Evolutionary conservation across 2,113 vertebrate species (phyloP).

Genomic region (Alethe diademata): DNA sequence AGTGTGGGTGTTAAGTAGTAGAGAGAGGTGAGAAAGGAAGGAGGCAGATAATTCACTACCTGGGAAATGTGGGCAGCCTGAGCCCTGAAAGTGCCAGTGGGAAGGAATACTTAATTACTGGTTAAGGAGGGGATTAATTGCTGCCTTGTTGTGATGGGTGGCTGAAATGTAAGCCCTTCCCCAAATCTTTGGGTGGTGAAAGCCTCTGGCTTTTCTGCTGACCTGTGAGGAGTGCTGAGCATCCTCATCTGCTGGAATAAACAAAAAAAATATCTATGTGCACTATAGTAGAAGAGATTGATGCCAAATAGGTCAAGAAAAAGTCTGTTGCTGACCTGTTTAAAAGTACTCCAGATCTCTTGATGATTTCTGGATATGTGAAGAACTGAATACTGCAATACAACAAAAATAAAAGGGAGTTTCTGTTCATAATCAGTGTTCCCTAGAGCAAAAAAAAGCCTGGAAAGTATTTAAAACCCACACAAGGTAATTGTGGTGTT

Average conservation of each 20-base stretch:
- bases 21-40: neutral
- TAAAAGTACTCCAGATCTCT: neutral
- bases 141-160: neutral
- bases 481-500: neutral
- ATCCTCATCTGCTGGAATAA: neutral
- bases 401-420: accelerated
- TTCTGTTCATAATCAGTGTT: neutral
- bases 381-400: neutral
- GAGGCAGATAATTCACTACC: neutral
- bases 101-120: neutral
- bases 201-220: neutral
- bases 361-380: neutral
- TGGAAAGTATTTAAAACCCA: neutral
- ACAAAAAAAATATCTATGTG: accelerated
- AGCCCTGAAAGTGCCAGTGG: neutral
- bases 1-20: neutral
- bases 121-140: neutral
- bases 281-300: neutral
- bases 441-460: neutral
- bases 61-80: neutral
- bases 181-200: neutral
- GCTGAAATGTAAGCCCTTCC: neutral
- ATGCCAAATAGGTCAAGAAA: neutral
- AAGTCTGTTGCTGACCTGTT: neutral
- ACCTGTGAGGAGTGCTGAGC: neutral